Evolutionary conservation across 2,888 invertebrate species (phyloP).

Genomic region (Idaea straminata): DNA sequence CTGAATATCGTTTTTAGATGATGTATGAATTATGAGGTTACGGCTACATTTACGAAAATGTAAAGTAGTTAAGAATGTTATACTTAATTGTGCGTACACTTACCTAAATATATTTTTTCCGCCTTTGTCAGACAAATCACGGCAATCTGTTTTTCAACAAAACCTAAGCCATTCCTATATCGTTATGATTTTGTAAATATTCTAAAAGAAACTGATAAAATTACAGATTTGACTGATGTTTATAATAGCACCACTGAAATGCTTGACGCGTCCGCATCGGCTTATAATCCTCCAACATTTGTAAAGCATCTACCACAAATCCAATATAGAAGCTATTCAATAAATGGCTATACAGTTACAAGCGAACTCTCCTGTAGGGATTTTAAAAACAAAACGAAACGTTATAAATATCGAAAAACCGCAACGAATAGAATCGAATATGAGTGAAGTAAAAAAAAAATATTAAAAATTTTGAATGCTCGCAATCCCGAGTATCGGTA

Average conservation of each 20-base stretch:
- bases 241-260: constrained; percentile 4
- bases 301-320: constrained; percentile 32
- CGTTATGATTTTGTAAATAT: neutral
- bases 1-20: constrained; percentile 41
- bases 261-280: constrained; percentile 7
- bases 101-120: neutral
- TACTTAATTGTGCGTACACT: neutral
- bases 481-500: constrained; percentile 75
- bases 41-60: constrained; percentile 4
- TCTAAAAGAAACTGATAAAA: neutral
- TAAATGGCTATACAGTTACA: constrained; percentile 48
- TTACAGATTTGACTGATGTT: neutral
- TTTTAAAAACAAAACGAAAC: constrained; percentile 63
- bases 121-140: neutral
- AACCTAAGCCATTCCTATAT: neutral
- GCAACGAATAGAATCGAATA: constrained; percentile 70
- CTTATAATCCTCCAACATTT: constrained; percentile 20
- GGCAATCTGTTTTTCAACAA: neutral
- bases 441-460: constrained; percentile 63
- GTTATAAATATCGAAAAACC: constrained; percentile 69
- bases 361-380: constrained; percentile 42
- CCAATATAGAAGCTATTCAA: constrained; percentile 38
- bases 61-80: neutral
- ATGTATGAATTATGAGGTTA: constrained; percentile 38
- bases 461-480: constrained; percentile 71